A percentile compares a stretch with the other conserved stretches of the same genome.
These are phyloP conservation scores for Nycticorax nycticorax DNA, from an alignment of 2,113 vertebrate species.

Conservation along the genomic window DNA sequence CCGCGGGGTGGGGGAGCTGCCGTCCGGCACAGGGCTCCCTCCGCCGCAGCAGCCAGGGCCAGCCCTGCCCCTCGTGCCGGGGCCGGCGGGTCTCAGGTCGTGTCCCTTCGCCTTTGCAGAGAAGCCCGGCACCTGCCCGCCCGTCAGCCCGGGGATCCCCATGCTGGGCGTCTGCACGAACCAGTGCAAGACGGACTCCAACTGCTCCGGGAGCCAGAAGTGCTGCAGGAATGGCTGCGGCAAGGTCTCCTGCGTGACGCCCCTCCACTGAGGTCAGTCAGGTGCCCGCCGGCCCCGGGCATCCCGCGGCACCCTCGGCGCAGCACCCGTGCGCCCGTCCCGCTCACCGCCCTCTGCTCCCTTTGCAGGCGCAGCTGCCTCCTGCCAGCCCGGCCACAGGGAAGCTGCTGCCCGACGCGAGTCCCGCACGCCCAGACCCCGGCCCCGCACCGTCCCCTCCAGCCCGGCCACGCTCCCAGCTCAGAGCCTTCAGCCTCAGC, in stretches of 20 bases:
- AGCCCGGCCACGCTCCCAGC: rapidly evolving
- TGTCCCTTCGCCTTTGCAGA: constrained; percentile 8
- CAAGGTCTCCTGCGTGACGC: not conserved
- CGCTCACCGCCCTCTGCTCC: not conserved
- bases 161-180: not conserved
- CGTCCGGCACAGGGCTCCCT: rapidly evolving
- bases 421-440: not conserved
- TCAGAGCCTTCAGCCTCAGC: constrained; percentile 16
- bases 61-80: not conserved
- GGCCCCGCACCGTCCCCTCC: not conserved
- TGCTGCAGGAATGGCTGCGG: constrained; percentile 52
- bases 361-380: not conserved
- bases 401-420: not conserved
- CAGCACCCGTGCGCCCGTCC: rapidly evolving
- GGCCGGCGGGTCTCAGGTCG: not conserved
- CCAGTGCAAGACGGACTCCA: constrained; percentile 3
- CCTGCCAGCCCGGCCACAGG: not conserved
- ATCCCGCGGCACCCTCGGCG: not conserved
- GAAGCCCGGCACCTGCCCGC: constrained; percentile 50
- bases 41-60: rapidly evolving
- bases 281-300: not conserved
- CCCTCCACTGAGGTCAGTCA: constrained; percentile 33
- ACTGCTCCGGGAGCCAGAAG: not conserved
- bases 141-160: not conserved
- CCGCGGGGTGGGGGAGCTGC: rapidly evolving